These are phyloP conservation scores for Picus viridis DNA, from an alignment of 2,797 vertebrate genomes.

Conservation along the genomic window DNA sequence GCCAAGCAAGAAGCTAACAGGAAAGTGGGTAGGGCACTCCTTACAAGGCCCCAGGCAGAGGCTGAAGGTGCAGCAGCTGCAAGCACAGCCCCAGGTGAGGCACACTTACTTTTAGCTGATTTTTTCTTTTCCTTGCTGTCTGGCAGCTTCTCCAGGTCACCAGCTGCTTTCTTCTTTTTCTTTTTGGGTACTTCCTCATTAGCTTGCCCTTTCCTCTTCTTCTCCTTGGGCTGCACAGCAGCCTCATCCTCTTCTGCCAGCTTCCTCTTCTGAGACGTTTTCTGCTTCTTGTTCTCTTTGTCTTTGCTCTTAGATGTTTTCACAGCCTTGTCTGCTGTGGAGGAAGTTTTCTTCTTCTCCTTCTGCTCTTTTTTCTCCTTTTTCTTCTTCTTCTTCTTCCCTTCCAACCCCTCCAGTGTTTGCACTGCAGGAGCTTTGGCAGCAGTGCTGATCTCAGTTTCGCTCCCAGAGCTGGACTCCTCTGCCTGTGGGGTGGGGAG, in stretches of 20 bases:
- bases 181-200: slow-evolving; percentile 39
- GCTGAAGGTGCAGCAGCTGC: background rate
- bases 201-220: slow-evolving; percentile 63
- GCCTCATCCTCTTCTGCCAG: slow-evolving; percentile 23
- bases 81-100: background rate
- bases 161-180: slow-evolving; percentile 67
- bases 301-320: slow-evolving; percentile 43
- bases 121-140: slow-evolving; percentile 70
- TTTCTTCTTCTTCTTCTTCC: slow-evolving; percentile 64
- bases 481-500: background rate
- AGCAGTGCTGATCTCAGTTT: background rate
- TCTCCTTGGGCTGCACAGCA: slow-evolving; percentile 56
- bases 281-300: slow-evolving; percentile 72
- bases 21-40: background rate
- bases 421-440: slow-evolving; percentile 23
- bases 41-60: background rate
- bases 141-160: slow-evolving; percentile 1
- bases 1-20: background rate
- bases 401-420: background rate
- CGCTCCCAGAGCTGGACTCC: background rate
- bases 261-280: slow-evolving; percentile 63
- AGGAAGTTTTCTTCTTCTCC: slow-evolving; percentile 44
- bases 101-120: slow-evolving; percentile 73
- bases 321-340: background rate
- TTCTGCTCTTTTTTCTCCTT: slow-evolving; percentile 67